phyloP scores from a whole-genome alignment of 2,888 invertebrate genomes.

The Asteroscopus sphinx region DNA sequence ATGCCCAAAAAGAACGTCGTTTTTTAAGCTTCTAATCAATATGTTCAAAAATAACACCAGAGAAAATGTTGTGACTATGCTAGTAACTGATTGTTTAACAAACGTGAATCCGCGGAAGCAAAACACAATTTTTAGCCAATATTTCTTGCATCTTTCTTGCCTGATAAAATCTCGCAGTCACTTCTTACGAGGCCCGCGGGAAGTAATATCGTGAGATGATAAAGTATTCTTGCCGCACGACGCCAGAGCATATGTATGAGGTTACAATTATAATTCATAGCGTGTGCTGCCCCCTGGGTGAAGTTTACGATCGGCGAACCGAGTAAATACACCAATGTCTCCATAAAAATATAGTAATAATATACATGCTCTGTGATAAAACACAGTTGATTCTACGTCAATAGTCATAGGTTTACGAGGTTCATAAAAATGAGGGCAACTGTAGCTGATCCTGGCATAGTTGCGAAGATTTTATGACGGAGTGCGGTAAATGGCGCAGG shows the following conservation, averaged over 20 bases:
- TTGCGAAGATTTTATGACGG: slow-evolving; percentile 1
- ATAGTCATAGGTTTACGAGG: not conserved
- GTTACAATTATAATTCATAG: slow-evolving; percentile 46
- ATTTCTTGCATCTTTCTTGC: no score
- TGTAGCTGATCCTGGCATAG: slow-evolving; percentile 7
- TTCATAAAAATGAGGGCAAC: no score
- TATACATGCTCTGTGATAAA: not conserved
- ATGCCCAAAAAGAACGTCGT: no score
- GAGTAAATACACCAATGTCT: slow-evolving; percentile 2
- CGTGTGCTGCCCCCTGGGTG: not conserved
- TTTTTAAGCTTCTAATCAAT: no score
- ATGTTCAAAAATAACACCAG: no score
- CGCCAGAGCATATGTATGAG: slow-evolving; percentile 26
- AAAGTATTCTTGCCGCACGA: slow-evolving; percentile 15
- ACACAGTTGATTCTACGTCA: not conserved
- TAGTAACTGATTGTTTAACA: no score
- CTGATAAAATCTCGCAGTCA: slow-evolving; percentile 7
- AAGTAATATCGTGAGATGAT: slow-evolving; percentile 17
- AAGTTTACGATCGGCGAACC: slow-evolving; percentile 34
- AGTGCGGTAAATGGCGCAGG: not conserved
- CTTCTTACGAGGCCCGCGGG: slow-evolving; percentile 21
- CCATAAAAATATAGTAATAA: not conserved
- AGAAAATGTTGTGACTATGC: no score
- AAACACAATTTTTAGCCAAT: no score
- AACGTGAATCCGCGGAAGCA: no score